Evolutionary conservation across 2,797 vertebrate genomes (phyloP).

Genomic region (Crossoptilon crossoptilon): DNA sequence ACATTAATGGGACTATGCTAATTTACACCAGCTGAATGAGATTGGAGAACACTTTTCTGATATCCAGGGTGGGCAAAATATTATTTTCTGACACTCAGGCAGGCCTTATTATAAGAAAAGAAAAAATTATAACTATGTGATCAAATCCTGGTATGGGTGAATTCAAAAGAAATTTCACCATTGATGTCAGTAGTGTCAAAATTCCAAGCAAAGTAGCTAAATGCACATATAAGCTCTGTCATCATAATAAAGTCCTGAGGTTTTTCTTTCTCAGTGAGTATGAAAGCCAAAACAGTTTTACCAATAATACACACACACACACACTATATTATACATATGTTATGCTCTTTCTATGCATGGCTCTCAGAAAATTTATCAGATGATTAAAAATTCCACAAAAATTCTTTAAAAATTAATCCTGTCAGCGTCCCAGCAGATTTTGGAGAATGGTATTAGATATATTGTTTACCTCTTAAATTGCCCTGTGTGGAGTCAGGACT

Average conservation of each 20-base stretch:
- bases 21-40: background rate
- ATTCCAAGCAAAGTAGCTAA: background rate
- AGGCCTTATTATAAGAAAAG: background rate
- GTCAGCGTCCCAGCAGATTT: background rate
- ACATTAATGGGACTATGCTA: background rate
- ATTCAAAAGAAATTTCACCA: background rate
- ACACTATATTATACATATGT: constrained; percentile 3
- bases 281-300: constrained; percentile 6
- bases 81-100: background rate
- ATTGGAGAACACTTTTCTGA: background rate
- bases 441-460: background rate
- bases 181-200: background rate
- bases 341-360: constrained; percentile 9
- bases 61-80: background rate
- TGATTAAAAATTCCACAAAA: constrained; percentile 45
- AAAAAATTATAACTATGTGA: background rate
- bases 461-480: background rate
- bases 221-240: background rate
- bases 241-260: background rate
- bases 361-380: constrained; percentile 30
- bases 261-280: background rate
- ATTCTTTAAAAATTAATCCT: constrained; percentile 23
- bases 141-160: background rate
- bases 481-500: background rate
- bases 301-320: background rate